Evolutionary conservation across 2,113 vertebrate species (phyloP).

Genomic region (Erpornis zantholeuca): DNA sequence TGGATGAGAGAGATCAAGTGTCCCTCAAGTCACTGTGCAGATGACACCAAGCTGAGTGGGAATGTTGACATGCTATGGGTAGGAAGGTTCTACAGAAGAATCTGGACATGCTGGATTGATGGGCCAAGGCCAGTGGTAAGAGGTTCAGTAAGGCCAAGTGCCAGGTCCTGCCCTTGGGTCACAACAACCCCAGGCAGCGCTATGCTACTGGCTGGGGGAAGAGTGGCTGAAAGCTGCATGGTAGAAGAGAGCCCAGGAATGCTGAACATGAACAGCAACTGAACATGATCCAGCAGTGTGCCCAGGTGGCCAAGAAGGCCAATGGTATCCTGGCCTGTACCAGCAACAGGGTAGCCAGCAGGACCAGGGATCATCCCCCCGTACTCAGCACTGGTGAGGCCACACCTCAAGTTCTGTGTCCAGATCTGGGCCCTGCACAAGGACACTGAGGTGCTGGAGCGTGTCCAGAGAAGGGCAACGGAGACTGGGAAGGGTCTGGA

Average conservation of each 20-base stretch:
- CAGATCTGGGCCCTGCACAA: background rate
- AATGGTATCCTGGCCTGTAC: background rate
- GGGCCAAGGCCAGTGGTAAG: background rate
- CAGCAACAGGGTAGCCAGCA: background rate
- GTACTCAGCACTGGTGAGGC: background rate
- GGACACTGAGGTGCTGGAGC: background rate
- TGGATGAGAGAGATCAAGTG: accelerated
- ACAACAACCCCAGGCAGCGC: background rate
- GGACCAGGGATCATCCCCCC: background rate
- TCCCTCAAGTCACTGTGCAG: background rate
- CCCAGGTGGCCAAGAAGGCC: background rate
- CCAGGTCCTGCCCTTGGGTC: background rate
- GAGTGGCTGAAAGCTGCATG: background rate
- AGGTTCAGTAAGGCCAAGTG: background rate
- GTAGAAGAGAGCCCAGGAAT: background rate
- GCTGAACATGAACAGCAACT: background rate
- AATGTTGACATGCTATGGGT: background rate
- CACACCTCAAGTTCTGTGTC: no score
- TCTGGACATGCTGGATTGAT: background rate
- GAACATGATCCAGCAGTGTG: background rate
- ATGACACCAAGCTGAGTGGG: background rate
- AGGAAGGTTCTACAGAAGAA: background rate
- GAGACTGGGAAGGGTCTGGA: background rate
- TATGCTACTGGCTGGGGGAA: background rate
- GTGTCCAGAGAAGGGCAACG: background rate